Evolutionary conservation across 2,113 vertebrate genomes (phyloP), one percentile per base, ranked within the genome.

Genomic region (Cephalopholis sonnerati): DNA sequence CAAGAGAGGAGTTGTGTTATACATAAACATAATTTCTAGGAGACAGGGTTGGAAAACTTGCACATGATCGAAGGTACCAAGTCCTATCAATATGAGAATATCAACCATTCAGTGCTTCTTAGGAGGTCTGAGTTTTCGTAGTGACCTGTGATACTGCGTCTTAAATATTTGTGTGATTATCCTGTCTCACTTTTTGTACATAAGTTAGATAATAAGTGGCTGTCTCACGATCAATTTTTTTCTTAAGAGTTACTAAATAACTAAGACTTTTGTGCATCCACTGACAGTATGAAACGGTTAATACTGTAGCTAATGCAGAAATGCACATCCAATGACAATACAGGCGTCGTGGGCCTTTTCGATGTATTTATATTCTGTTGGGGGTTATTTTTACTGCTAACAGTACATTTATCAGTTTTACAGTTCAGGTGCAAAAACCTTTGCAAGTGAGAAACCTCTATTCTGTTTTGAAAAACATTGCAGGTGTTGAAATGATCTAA

Each of bases 401-500:
- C 55, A 27, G 29, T 15, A 57, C 25, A 12, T 74, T 72, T 71
- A 87, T 57, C 53, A 58, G 13, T 75, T 66, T 70, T 64, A 62
- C 32, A 17, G 46, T 18, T 44, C 54, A 70, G 78, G 73, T 78
- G 83, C 17, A 27, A 81, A 44, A 90, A 77, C 67, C 87, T 81
- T 82, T 88, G 69, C 83, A 78, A 63, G 44, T 54, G 59, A 70
- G 48, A 74, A 65, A 50, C 79, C 58, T 74, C 39, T 54, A 16
- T 68, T 86, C 39, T 76, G 70, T 85, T 92, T 63, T 83, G 74
- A 82, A 84, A 85, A 85, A 82, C 64, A 64, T 91, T 94, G 89
- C 86, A 95, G 92, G 91, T 89, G 84, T 86, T 83, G 79, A 87
- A 89, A 89, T 74, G 84, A 94, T 94, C 91, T 93, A 91, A 93